Evolutionary conservation across 2,113 vertebrate species (phyloP).

Genomic region (Hystrix brachyura): DNA sequence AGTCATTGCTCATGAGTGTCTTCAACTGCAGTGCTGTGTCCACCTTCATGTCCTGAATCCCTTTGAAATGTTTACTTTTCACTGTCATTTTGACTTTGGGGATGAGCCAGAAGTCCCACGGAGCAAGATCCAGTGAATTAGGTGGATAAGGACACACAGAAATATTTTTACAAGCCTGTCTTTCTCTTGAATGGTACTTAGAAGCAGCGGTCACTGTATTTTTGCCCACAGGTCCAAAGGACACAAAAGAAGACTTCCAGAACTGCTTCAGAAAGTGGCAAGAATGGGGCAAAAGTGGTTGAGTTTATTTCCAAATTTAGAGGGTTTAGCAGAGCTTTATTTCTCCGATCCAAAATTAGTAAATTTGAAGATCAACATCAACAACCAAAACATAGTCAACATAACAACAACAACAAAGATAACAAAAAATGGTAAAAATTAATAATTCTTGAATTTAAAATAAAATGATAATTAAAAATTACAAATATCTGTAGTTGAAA

Average conservation of each 20-base stretch:
- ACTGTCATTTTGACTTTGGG: not conserved
- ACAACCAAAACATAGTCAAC: not conserved
- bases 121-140: not conserved
- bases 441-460: not conserved
- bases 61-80: not conserved
- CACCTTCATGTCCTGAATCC: not conserved
- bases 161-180: not conserved
- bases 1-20: not conserved
- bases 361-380: not conserved
- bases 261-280: not conserved
- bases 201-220: not conserved
- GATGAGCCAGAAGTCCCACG: not conserved
- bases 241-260: not conserved
- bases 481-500: not conserved
- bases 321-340: not conserved
- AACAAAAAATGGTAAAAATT: not conserved
- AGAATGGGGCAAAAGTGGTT: not conserved
- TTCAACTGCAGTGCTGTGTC: not conserved
- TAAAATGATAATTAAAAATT: not conserved
- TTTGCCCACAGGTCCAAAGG: not conserved
- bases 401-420: not conserved
- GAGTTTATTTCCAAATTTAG: not conserved
- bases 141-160: not conserved
- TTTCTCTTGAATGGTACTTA: not conserved
- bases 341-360: not conserved